These are phyloP conservation scores for Artemia franciscana DNA, from an alignment of 1,140 invertebrate genomes.

Conservation along the genomic window DNA sequence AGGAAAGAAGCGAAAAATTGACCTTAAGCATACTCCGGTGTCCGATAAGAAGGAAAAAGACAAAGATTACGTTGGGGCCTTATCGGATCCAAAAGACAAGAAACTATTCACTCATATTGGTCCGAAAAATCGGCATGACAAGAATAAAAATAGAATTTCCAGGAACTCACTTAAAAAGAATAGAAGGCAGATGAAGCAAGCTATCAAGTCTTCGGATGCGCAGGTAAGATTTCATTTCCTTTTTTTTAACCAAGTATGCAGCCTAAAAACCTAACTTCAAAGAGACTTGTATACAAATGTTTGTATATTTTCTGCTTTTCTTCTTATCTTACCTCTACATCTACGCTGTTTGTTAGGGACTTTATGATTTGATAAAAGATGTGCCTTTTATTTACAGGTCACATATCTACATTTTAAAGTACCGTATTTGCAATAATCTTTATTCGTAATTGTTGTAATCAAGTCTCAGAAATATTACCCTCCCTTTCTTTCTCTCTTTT, in stretches of 20 bases:
- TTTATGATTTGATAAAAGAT: background rate
- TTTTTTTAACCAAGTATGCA: background rate
- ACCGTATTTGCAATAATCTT: background rate
- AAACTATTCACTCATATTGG: slow-evolving; percentile 19
- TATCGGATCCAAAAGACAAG: slow-evolving; percentile 11
- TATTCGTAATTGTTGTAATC: no score
- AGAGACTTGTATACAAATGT: background rate
- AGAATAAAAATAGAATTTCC: slow-evolving; percentile 20
- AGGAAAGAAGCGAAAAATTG: background rate
- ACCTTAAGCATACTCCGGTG: background rate
- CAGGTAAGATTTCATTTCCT: background rate
- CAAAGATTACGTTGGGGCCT: slow-evolving; percentile 4
- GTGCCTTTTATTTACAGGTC: background rate
- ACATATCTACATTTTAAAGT: background rate
- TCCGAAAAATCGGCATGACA: slow-evolving; percentile 18
- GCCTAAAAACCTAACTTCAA: background rate
- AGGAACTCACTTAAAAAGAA: slow-evolving; percentile 16
- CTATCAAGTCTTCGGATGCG: background rate
- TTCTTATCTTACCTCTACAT: background rate
- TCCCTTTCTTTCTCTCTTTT: no score
- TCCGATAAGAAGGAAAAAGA: background rate
- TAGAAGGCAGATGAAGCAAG: slow-evolving; percentile 14
- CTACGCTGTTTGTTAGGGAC: background rate
- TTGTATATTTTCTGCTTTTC: background rate
- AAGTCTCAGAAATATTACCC: no score